A percentile compares a stretch with the other conserved stretches of the same genome.
Evolutionary conservation across 1,140 invertebrate species (phyloP).

Genomic region (Hormaphis cornu): DNA sequence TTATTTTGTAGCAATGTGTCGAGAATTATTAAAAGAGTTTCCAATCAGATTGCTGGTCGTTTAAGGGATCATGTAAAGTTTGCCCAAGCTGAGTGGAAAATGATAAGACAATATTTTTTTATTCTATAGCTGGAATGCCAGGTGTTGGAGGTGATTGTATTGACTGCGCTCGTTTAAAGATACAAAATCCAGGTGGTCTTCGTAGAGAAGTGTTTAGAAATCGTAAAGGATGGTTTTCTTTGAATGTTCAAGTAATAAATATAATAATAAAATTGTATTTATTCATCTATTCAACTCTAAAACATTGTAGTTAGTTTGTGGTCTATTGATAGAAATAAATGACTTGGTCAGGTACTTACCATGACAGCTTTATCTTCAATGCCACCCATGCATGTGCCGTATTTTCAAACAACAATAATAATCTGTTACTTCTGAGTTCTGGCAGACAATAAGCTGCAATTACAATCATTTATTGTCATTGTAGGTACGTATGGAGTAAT

Average conservation of each 20-base stretch:
- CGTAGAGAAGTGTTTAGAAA: conserved; percentile 43
- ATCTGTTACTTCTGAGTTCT: background rate
- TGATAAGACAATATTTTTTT: conserved; percentile 39
- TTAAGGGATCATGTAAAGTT: conserved; percentile 34
- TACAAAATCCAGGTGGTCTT: conserved; percentile 34
- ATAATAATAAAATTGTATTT: conserved; percentile 27
- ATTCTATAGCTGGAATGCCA: conserved; percentile 40
- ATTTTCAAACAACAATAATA: background rate
- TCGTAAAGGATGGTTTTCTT: conserved; percentile 42
- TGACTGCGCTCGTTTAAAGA: conserved; percentile 42
- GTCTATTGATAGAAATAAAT: conserved; percentile 38
- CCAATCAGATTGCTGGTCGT: background rate
- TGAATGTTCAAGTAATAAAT: conserved; percentile 43
- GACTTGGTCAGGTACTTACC: conserved; percentile 40
- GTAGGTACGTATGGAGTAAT: background rate
- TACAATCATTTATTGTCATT: too few relatives aligned
- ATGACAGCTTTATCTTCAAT: conserved; percentile 39
- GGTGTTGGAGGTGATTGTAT: conserved; percentile 42
- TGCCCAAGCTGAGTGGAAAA: conserved; percentile 36
- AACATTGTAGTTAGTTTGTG: conserved; percentile 34
- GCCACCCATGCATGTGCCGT: conserved; percentile 16
- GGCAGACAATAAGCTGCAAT: too few relatives aligned
- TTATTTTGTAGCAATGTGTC: conserved; percentile 34
- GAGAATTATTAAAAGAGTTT: conserved; percentile 20
- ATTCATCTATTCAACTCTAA: background rate